These are phyloP conservation scores for Ahaetulla prasina DNA, from an alignment of 2,113 vertebrate genomes.

Conservation along the genomic window DNA sequence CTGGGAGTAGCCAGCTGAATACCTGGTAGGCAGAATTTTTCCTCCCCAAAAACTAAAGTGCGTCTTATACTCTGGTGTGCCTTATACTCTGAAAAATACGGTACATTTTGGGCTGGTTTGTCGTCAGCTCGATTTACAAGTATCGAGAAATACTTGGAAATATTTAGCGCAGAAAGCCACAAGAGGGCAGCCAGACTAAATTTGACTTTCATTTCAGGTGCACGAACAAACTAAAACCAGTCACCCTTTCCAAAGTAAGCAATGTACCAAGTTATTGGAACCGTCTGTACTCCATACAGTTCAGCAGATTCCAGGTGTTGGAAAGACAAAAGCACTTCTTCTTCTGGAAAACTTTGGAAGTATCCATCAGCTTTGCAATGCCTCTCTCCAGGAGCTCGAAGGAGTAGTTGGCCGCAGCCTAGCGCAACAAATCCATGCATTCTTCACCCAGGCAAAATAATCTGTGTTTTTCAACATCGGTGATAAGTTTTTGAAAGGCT, in stretches of 20 bases:
- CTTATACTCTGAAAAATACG: too few species aligned
- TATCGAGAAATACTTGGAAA: background rate
- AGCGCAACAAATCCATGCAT: conserved; percentile 76
- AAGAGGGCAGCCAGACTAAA: conserved; percentile 12
- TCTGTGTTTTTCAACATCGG: background rate
- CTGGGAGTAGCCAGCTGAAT: too few species aligned
- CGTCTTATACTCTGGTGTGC: too few species aligned
- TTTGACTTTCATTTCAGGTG: conserved; percentile 68
- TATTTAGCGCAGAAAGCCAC: accelerated
- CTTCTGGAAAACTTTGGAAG: conserved; percentile 79
- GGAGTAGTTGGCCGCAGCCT: conserved; percentile 67
- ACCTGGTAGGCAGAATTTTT: too few species aligned
- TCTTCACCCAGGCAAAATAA: conserved; percentile 69
- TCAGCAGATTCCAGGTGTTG: conserved; percentile 84
- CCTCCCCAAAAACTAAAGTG: too few species aligned
- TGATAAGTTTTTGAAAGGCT: accelerated
- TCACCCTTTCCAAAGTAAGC: conserved; percentile 76
- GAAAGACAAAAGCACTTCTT: conserved; percentile 78
- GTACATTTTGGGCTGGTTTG: background rate
- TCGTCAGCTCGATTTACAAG: background rate
- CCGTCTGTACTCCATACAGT: conserved; percentile 67
- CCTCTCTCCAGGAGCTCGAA: conserved; percentile 70
- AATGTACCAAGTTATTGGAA: conserved; percentile 58
- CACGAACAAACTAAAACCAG: conserved; percentile 66
- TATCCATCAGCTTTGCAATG: conserved; percentile 75